phyloP scores from a whole-genome alignment of 2,888 invertebrate species.

The Tryphoninae sp. region DNA sequence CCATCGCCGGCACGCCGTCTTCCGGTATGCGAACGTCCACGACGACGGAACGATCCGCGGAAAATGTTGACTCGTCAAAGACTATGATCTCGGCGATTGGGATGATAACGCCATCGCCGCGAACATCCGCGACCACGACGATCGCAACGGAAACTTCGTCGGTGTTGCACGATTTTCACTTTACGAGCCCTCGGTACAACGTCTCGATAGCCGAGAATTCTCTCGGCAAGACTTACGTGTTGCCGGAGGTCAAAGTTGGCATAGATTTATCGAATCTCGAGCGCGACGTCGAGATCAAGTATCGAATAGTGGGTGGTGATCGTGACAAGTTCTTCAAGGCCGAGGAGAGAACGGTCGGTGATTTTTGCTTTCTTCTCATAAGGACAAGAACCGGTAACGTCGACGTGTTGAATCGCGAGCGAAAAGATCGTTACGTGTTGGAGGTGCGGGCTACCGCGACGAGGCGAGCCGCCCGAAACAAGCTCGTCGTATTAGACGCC shows the following conservation, averaged over 20 bases:
- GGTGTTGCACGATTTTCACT: constrained; percentile 83
- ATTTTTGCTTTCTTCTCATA: constrained; percentile 96
- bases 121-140: constrained; percentile 58
- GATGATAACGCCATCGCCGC: constrained; percentile 55
- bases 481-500: constrained; percentile 82
- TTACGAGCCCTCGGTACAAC: constrained; percentile 90
- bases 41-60: constrained; percentile 53
- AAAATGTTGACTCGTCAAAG: constrained; percentile 17
- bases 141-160: constrained; percentile 54
- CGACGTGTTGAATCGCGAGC: constrained; percentile 96
- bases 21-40: constrained; percentile 63
- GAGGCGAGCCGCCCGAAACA: constrained; percentile 84
- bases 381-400: constrained; percentile 93
- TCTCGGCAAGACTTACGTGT: constrained; percentile 92
- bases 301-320: constrained; percentile 94
- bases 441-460: constrained; percentile 88
- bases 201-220: constrained; percentile 96
- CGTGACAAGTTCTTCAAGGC: constrained; percentile 95
- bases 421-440: constrained; percentile 91
- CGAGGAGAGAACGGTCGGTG: constrained; percentile 93
- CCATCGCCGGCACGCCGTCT: constrained; percentile 73
- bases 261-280: constrained; percentile 83
- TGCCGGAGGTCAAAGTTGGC: constrained; percentile 91
- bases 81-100: constrained; percentile 59
- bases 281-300: constrained; percentile 86